These are phyloP conservation scores for Syngnathus rostellatus DNA, from an alignment of 2,797 vertebrate genomes.

Conservation along the genomic window DNA sequence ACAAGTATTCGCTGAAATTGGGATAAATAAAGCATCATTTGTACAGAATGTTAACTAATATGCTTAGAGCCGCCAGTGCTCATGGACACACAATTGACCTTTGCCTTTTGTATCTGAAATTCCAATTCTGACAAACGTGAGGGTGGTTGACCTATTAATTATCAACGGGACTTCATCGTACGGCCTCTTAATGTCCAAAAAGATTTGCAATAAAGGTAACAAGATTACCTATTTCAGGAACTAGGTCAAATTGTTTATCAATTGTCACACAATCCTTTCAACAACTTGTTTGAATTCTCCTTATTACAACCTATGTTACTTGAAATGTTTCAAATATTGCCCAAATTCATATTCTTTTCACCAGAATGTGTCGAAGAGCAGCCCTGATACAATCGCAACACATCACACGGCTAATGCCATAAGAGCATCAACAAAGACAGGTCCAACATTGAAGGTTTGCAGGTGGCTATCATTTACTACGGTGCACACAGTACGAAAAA, in stretches of 20 bases:
- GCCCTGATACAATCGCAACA: too few relatives aligned
- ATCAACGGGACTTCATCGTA: background rate
- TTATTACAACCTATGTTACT: background rate
- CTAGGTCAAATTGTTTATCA: background rate
- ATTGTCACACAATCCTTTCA: too few relatives aligned
- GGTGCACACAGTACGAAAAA: background rate
- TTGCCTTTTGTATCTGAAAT: background rate
- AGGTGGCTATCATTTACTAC: background rate
- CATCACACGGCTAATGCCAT: background rate
- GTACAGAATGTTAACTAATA: background rate
- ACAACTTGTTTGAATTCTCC: background rate
- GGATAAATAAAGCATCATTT: background rate
- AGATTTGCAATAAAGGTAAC: background rate
- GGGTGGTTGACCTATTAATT: background rate
- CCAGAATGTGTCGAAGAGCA: background rate
- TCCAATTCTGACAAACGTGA: background rate
- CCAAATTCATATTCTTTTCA: background rate
- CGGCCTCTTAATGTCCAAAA: background rate
- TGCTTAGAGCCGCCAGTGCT: background rate
- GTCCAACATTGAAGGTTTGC: background rate
- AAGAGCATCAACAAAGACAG: background rate
- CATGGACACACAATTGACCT: background rate
- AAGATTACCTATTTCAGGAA: background rate
- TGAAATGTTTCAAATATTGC: background rate
- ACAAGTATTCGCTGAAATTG: background rate